Conservation (phyloP, 2,797 vertebrate genomes). For the Cirrhinus mrigala region DNA sequence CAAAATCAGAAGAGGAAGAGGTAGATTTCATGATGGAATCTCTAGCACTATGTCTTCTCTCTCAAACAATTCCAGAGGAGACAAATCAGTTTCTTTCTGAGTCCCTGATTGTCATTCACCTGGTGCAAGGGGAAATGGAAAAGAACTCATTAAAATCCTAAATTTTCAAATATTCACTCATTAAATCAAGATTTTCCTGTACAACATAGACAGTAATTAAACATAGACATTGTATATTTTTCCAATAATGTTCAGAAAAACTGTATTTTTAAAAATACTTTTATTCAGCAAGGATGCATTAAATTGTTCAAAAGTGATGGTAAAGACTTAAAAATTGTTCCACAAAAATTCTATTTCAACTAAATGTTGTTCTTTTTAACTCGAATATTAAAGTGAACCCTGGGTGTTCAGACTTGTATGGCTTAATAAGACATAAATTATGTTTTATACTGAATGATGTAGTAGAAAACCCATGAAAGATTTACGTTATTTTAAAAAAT, state of each 20-base stretch:
- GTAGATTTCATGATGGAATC: conserved; percentile 21
- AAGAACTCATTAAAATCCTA: not conserved
- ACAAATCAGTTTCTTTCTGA: conserved; percentile 41
- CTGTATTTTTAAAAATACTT: not conserved
- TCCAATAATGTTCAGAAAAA: not conserved
- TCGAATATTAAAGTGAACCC: no score
- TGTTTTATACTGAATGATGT: no score
- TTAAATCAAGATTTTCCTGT: not conserved
- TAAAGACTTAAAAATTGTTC: not conserved
- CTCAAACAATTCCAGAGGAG: not conserved
- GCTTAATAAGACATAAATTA: no score
- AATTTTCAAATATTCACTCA: not conserved
- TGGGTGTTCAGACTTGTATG: no score
- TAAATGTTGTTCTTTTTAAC: no score
- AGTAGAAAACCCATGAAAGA: no score
- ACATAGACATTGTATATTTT: not conserved
- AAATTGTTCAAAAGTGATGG: not conserved
- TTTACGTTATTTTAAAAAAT: no score
- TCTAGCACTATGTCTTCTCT: not conserved
- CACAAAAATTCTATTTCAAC: no score
- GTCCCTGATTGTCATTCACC: conserved; percentile 67
- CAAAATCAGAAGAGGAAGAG: conserved; percentile 28
- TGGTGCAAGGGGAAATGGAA: conserved; percentile 62
- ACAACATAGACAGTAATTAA: not conserved
- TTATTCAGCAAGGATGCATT: not conserved